phyloP scores from a whole-genome alignment of 2,797 vertebrate genomes.

The Melanotaenia trifasciata region DNA sequence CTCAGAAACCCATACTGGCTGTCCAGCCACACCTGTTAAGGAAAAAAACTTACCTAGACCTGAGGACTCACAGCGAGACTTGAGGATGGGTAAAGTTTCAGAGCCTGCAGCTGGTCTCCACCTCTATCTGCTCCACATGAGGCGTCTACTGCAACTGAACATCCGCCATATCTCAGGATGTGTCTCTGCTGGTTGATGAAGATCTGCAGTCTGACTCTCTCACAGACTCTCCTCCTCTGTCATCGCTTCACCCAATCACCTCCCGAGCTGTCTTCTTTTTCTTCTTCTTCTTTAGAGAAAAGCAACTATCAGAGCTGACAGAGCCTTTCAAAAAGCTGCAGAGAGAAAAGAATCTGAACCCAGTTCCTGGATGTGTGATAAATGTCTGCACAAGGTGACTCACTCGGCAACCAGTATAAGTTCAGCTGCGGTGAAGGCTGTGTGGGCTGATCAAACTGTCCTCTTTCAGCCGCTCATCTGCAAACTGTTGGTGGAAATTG shows the following conservation, averaged over 20 bases:
- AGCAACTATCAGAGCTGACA: not conserved
- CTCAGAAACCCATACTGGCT: too few species aligned
- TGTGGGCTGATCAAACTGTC: slow-evolving; percentile 42
- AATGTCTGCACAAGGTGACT: slow-evolving; percentile 19
- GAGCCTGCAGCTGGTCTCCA: slow-evolving; percentile 29
- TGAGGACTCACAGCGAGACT: not conserved
- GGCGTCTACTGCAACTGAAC: slow-evolving; percentile 20
- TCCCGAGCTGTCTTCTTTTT: slow-evolving; percentile 1
- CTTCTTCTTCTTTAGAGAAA: not conserved
- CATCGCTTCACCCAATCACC: slow-evolving; percentile 47
- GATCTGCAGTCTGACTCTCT: not conserved
- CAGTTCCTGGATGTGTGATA: not conserved
- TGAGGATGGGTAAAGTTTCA: slow-evolving; percentile 9
- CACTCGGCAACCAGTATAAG: slow-evolving; percentile 25
- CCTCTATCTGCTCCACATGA: slow-evolving; percentile 7
- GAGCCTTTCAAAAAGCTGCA: too few species aligned
- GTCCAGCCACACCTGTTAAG: too few species aligned
- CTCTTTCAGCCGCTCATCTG: slow-evolving; percentile 14
- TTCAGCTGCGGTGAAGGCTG: not conserved
- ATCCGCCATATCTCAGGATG: slow-evolving; percentile 41
- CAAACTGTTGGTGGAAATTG: slow-evolving; percentile 28
- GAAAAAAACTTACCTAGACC: slow-evolving; percentile 40
- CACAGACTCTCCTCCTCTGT: slow-evolving; percentile 4
- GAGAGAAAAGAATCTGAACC: too few species aligned
- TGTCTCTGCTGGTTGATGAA: not conserved